Percentiles rank a stretch among this genome's conserved stretches.
phyloP scores from a whole-genome alignment of 2,797 vertebrate genomes.

The Silurus aristotelis region DNA sequence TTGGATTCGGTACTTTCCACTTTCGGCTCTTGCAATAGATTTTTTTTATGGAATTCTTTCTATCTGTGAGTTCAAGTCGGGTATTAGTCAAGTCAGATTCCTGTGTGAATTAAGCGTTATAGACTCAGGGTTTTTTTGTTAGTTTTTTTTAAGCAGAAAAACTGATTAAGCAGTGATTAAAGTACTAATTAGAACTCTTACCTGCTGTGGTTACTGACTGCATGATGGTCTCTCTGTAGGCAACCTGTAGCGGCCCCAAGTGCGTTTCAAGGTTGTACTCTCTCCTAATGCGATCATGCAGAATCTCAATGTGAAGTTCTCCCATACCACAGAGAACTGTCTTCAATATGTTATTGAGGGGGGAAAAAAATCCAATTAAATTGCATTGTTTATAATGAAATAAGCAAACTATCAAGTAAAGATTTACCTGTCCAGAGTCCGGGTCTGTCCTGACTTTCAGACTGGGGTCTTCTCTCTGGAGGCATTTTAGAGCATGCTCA shows the following conservation, averaged over 20 bases:
- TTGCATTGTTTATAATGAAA: neutral
- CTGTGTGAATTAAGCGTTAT: neutral
- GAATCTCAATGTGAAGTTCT: slow-evolving; percentile 95
- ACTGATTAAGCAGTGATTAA: neutral
- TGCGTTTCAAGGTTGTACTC: slow-evolving; percentile 91
- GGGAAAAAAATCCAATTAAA: no score
- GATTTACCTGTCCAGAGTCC: slow-evolving; percentile 89
- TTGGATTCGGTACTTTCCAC: neutral
- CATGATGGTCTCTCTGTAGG: slow-evolving; percentile 91
- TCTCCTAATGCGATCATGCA: slow-evolving; percentile 91
- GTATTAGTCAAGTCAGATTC: neutral
- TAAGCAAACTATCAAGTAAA: neutral
- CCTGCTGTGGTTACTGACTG: slow-evolving; percentile 77
- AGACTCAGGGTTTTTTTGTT: neutral
- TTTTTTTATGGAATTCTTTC: neutral
- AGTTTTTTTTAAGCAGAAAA: neutral
- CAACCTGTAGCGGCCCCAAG: slow-evolving; percentile 91
- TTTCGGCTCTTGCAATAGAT: neutral
- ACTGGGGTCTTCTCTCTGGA: slow-evolving; percentile 97
- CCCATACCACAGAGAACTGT: slow-evolving; percentile 96
- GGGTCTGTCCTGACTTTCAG: slow-evolving; percentile 90
- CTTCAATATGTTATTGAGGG: slow-evolving; percentile 63
- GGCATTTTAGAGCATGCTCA: slow-evolving; percentile 86
- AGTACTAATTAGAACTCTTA: slow-evolving; percentile 51
- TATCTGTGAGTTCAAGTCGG: neutral